Conservation (phyloP, 2,797 vertebrate species). For the Cirrhinus mrigala region DNA sequence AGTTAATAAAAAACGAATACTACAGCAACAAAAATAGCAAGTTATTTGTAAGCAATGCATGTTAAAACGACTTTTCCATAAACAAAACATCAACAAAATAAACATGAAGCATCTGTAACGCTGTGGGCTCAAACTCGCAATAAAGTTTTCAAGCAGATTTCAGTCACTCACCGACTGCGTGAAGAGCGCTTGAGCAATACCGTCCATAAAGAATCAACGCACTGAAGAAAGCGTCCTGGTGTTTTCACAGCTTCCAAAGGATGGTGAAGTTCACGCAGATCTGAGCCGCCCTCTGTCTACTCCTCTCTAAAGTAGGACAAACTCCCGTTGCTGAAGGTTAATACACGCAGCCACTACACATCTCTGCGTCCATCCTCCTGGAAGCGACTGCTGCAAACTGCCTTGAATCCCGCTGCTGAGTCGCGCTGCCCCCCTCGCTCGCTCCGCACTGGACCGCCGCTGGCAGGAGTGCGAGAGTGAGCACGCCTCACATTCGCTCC, state of each 20-base stretch:
- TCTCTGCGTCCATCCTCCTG: constrained; percentile 21
- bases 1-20: background rate
- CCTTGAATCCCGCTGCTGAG: background rate
- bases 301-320: constrained; percentile 4
- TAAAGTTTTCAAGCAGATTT: constrained; percentile 36
- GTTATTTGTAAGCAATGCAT: background rate
- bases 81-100: background rate
- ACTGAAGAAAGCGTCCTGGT: background rate
- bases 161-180: constrained; percentile 35
- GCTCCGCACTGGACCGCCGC: constrained; percentile 27
- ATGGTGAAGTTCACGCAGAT: constrained; percentile 20
- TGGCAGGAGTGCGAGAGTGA: constrained; percentile 57
- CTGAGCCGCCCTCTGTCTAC: background rate
- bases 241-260: background rate
- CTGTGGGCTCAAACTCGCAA: background rate
- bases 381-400: constrained; percentile 26
- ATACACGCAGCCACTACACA: background rate
- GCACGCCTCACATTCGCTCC: constrained; percentile 53
- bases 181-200: background rate
- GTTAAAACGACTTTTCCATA: background rate
- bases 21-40: background rate
- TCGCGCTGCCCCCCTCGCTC: constrained; percentile 4
- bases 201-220: background rate
- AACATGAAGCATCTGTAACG: background rate
- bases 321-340: constrained; percentile 3